Base-by-base conservation (phyloP, 1,140 invertebrate species). In the Hirudo medicinalis region DNA sequence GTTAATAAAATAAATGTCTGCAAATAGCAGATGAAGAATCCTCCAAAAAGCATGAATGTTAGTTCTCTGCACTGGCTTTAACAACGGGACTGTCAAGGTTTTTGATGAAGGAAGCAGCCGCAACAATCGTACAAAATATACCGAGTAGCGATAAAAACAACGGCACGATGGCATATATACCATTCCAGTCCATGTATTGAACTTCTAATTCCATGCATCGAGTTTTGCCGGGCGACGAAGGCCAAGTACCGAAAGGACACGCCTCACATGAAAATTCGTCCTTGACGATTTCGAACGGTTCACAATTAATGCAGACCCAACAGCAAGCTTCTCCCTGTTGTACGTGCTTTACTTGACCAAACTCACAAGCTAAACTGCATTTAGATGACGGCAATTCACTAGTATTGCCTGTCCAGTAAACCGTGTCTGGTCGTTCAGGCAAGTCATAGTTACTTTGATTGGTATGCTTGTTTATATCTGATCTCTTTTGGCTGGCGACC, bases 281-380 rank as follows among this genome's bases (percentile, higher is more conserved):
- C 20, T 81, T 75, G 22, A 87, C 82, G 75, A 84, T 86, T 77
- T 89, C 85, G 75, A 85, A 87, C 0, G 78, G 75, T 6, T 86
- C 84, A 76, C 88, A 89, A 70, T 84, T 80, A 29, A 84, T 83
- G 74, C 88, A 89, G 2, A 81, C 40, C 75, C 74, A 75, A 29
- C 92, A 94, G 80, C 91, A 94, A 79, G 91, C 94, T 77, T 88
- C 90, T 0, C 91, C 92, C 78, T 93, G 90, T 25, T 92, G 89
- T 80, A 93, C 92, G 81, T 91, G 89, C 83, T 94, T 95, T 72
- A 91, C 91, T 80, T 86, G 84, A 53, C 87, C 87, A n/a, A 83
- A 77, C 36, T 83, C 81, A 76, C 88, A 89, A 40, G 86, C 83
- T 29, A 84, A 81, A 75, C 86, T 88, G 78, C 88, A 89, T 17